These are phyloP conservation scores for Byasa hedistus DNA, from an alignment of 2,888 invertebrate genomes.

Conservation along the genomic window DNA sequence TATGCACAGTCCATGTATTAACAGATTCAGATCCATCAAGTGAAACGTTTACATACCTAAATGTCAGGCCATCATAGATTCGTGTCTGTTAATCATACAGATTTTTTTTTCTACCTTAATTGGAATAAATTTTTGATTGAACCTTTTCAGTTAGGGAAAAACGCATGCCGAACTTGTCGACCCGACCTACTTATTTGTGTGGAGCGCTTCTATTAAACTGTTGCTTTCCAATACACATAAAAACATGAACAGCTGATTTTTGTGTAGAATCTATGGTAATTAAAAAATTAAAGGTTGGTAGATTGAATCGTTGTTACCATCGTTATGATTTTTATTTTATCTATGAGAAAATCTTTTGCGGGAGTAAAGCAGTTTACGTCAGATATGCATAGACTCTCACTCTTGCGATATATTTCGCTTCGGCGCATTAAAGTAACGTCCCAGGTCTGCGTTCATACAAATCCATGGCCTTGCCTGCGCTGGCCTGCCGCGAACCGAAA, in stretches of 20 bases:
- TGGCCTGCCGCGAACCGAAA: no score
- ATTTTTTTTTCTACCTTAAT: not conserved
- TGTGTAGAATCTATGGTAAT: not conserved
- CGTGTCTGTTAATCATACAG: not conserved
- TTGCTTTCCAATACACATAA: not conserved
- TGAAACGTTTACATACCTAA: not conserved
- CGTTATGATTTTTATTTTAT: no score
- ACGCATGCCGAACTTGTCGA: not conserved
- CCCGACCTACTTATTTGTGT: not conserved
- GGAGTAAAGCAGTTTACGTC: no score
- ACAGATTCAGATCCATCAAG: not conserved
- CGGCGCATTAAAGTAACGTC: no score
- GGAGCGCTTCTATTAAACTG: not conserved
- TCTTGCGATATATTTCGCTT: no score
- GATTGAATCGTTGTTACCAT: no score
- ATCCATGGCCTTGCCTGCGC: no score
- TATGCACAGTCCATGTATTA: not conserved
- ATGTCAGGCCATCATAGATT: not conserved
- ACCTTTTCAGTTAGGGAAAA: not conserved
- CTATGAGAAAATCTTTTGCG: no score
- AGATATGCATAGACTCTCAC: no score
- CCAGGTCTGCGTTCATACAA: no score
- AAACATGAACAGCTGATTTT: not conserved
- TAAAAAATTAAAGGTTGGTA: no score
- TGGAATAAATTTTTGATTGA: not conserved